Conservation (phyloP, 2,888 invertebrate genomes). For the Ichneumoninae sp. region DNA sequence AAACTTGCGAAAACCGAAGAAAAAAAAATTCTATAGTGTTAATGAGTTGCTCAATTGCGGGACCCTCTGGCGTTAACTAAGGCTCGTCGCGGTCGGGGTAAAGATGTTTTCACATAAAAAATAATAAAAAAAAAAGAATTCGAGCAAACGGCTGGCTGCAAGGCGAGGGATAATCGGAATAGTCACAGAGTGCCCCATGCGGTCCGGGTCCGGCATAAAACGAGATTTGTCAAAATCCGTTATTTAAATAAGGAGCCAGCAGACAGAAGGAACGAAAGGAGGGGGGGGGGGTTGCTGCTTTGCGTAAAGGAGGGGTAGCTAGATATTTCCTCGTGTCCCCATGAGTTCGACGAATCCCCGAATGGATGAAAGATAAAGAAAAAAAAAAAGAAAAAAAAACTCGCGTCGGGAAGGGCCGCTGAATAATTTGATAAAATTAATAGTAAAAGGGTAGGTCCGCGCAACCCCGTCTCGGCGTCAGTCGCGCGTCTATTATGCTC, state of each 20-base stretch:
- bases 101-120: constrained; percentile 21
- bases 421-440: constrained; percentile 84
- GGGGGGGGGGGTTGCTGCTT: constrained; percentile 21
- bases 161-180: constrained; percentile 32
- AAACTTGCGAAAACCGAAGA: constrained; percentile 20
- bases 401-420: constrained; percentile 71
- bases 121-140: neutral
- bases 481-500: constrained; percentile 79
- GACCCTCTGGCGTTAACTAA: constrained; percentile 38
- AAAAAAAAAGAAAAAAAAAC: constrained; percentile 44
- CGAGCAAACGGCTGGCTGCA: constrained; percentile 6
- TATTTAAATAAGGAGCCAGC: constrained; percentile 81
- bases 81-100: neutral
- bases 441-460: constrained; percentile 81
- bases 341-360: constrained; percentile 59
- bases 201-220: constrained; percentile 75
- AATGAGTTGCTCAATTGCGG: constrained; percentile 49
- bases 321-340: constrained; percentile 49
- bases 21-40: constrained; percentile 44
- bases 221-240: constrained; percentile 84
- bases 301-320: constrained; percentile 50
- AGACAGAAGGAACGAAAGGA: neutral
- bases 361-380: constrained; percentile 39
- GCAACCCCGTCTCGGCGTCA: constrained; percentile 55
- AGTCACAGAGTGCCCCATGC: constrained; percentile 60